Evolutionary conservation across 2,888 invertebrate species (phyloP).

Genomic region (Perizoma flavofasciatum): DNA sequence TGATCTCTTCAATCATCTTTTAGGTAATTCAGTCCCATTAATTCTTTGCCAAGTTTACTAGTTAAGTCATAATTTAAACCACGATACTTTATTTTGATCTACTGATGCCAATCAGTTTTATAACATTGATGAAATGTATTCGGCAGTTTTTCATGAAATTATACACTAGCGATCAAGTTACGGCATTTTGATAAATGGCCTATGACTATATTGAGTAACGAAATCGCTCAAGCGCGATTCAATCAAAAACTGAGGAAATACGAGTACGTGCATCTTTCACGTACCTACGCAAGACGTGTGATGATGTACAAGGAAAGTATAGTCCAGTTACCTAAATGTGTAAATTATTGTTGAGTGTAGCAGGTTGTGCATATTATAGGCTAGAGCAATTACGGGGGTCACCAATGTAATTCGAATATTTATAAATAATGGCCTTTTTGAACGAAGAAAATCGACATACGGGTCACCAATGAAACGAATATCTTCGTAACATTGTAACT

Average conservation of each 20-base stretch:
- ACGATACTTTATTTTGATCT: conserved; percentile 13
- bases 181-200: conserved; percentile 23
- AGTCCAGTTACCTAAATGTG: conserved; percentile 14
- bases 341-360: conserved; percentile 2
- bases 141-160: conserved; percentile 21
- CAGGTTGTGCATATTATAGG: not conserved
- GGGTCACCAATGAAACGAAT: no score
- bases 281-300: not conserved
- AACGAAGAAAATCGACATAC: no score
- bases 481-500: no score
- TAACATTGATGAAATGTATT: conserved; percentile 24
- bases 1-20: conserved; percentile 4
- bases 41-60: conserved; percentile 23
- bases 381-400: not conserved
- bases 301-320: not conserved
- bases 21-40: conserved; percentile 3
- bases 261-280: not conserved
- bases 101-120: conserved; percentile 12
- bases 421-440: no score
- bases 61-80: conserved; percentile 8
- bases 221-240: conserved; percentile 12
- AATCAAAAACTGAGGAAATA: conserved; percentile 24
- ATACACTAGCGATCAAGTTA: conserved; percentile 19
- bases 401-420: no score
- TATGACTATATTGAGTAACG: conserved; percentile 20